These are phyloP conservation scores for Metopolophium dirhodum DNA, from an alignment of 1,140 invertebrate genomes.

Conservation along the genomic window DNA sequence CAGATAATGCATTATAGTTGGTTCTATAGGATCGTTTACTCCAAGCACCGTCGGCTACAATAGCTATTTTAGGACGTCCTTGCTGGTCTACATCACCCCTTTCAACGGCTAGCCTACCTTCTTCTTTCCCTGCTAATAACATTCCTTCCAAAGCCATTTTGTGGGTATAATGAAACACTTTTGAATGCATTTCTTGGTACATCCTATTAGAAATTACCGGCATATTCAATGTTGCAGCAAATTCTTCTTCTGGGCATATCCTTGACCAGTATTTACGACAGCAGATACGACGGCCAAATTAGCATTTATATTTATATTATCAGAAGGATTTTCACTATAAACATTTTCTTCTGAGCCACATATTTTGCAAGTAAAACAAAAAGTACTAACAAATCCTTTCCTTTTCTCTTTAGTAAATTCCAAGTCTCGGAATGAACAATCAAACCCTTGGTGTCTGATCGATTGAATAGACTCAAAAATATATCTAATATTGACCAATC, in stretches of 20 bases:
- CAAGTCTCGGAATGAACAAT: too few species aligned
- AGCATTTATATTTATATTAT: too few species aligned
- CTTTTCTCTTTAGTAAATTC: too few species aligned
- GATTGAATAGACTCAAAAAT: too few species aligned
- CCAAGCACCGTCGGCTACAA: neutral
- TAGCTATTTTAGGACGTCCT: neutral
- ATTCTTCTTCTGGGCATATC: neutral
- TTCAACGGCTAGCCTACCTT: neutral
- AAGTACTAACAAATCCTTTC: too few species aligned
- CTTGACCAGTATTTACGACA: neutral
- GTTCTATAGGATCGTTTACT: neutral
- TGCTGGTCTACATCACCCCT: neutral
- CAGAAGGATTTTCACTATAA: too few species aligned
- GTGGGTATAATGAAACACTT: slow-evolving; percentile 4
- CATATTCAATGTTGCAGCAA: slow-evolving; percentile 1
- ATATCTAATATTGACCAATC: too few species aligned
- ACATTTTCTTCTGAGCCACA: too few species aligned
- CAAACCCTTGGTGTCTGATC: too few species aligned
- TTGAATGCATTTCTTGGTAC: neutral
- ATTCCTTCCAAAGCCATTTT: neutral
- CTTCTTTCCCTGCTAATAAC: neutral
- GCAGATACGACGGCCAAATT: too few species aligned
- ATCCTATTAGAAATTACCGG: neutral
- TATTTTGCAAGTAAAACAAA: too few species aligned
- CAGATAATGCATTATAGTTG: neutral